Conservation (phyloP, 2,113 vertebrate species). For the Lepisosteus oculatus region DNA sequence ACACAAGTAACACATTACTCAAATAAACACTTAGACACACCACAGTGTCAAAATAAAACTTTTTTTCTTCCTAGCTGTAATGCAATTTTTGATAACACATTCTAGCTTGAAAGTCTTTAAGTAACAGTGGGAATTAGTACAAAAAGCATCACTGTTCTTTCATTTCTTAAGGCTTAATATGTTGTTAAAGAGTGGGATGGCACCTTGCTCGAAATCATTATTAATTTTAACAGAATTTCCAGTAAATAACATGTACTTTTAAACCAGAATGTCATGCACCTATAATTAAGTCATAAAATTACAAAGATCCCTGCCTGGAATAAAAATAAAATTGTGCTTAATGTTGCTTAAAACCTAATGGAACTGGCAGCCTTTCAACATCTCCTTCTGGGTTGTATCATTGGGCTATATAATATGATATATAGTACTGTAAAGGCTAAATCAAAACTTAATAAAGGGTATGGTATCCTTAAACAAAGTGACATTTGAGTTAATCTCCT, state of each 20-base stretch:
- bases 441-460: constrained; percentile 45
- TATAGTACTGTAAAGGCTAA: constrained; percentile 40
- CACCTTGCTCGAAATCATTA: not conserved
- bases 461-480: constrained; percentile 46
- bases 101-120: too few relatives aligned
- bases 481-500: constrained; percentile 50
- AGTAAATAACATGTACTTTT: constrained; percentile 27
- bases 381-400: constrained; percentile 32
- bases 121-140: too few relatives aligned
- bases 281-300: constrained; percentile 18
- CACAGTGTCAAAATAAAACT: not conserved
- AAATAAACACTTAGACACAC: too few relatives aligned
- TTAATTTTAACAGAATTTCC: constrained; percentile 8
- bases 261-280: constrained; percentile 9
- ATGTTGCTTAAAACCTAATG: constrained; percentile 28
- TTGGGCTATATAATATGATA: constrained; percentile 26
- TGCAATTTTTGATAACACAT: not conserved
- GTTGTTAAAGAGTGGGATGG: not conserved
- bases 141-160: too few relatives aligned
- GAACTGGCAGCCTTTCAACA: constrained; percentile 32
- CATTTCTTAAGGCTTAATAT: not conserved
- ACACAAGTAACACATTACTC: too few relatives aligned
- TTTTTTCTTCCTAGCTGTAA: not conserved
- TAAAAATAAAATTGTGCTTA: constrained; percentile 23
- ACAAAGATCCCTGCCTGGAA: constrained; percentile 5